Conservation (phyloP, 2,888 invertebrate species). For the Seira sanloemensis region DNA sequence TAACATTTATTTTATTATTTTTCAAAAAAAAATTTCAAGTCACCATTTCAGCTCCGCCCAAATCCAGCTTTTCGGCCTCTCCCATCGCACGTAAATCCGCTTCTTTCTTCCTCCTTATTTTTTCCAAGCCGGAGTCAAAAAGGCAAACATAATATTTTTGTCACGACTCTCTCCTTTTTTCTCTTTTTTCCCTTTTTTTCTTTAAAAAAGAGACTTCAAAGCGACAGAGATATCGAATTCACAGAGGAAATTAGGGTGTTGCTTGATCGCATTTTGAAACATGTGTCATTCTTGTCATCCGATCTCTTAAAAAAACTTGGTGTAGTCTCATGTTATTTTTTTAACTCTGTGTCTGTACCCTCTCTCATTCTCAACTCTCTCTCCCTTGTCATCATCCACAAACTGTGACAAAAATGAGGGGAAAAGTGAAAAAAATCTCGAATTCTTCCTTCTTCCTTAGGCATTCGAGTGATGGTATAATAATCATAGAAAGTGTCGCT, state of each 20-base stretch:
- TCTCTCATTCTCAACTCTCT: slow-evolving; percentile 10
- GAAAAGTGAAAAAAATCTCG: too few species aligned
- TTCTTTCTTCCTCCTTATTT: slow-evolving; percentile 8
- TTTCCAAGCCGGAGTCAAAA: too few species aligned
- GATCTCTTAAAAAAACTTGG: too few species aligned
- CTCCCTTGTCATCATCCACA: slow-evolving; percentile 39
- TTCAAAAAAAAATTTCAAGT: not conserved
- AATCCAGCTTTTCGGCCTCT: not conserved
- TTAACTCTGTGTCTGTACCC: too few species aligned
- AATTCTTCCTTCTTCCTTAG: too few species aligned
- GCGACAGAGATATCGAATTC: slow-evolving; percentile 46
- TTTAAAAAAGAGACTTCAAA: slow-evolving; percentile 24
- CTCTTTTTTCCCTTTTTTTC: too few species aligned
- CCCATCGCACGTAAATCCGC: slow-evolving; percentile 1
- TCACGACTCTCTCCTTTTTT: slow-evolving; percentile 30
- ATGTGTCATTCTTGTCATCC: slow-evolving; percentile 57
- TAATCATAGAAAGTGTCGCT: slow-evolving; percentile 48
- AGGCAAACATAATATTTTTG: slow-evolving; percentile 42
- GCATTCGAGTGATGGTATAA: too few species aligned
- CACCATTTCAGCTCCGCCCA: too few species aligned
- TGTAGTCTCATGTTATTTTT: too few species aligned
- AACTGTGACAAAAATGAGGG: too few species aligned
- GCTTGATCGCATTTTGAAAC: slow-evolving; percentile 58
- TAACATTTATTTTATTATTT: too few species aligned
- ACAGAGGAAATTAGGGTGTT: slow-evolving; percentile 56